Base-by-base conservation (phyloP, 2,113 vertebrate species). In the Fulmarus glacialis region DNA sequence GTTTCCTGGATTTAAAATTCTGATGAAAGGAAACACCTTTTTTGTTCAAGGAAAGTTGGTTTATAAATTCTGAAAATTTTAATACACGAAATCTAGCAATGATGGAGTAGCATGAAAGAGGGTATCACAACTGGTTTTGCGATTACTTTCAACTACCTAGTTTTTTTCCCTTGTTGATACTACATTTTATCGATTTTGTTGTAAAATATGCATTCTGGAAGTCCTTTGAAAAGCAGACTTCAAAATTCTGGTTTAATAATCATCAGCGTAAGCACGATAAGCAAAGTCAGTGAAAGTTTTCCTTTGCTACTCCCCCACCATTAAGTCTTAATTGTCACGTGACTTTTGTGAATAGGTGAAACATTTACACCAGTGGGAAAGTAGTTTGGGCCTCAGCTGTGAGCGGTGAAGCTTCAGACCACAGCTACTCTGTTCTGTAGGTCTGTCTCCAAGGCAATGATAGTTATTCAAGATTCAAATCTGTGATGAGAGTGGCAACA, bases 221-320 rank as follows among this genome's bases (percentile, higher is more conserved):
- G 10, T 45, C 34, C 17, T 72, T 68, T 66, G 48, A 48, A 68
- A 82, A 91, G 29, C 34, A 66, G 23, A 43, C 32, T 72, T 88
- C 24, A 52, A 10, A 45, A 45, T 60, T 88, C 59, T 67, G 53
- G 11, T 80, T 55, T 52, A 74, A 27, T 48, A 82, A n/a, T 81
- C 32, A 9, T 60, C 19, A 47, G 24, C 60, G 7, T 38, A 60
- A 92, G 34, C 5, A 11, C 0, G 0, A 73, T 68, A 82, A 72
- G n/a, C 5, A 11, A 78, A 89, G 38, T 60, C 32, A 58, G 1
- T n/a, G 11, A 32, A 67, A 60, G 14, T 27, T 91, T 68, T 68
- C 12, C 29, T 75, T 72, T 84, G 30, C 43, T 36, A 3, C 30
- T 71, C 9, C 8, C 18, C 53, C 1, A 1, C 17, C 12, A 11